Conservation (phyloP, 2,888 invertebrate species). For the Phorcus lineatus region DNA sequence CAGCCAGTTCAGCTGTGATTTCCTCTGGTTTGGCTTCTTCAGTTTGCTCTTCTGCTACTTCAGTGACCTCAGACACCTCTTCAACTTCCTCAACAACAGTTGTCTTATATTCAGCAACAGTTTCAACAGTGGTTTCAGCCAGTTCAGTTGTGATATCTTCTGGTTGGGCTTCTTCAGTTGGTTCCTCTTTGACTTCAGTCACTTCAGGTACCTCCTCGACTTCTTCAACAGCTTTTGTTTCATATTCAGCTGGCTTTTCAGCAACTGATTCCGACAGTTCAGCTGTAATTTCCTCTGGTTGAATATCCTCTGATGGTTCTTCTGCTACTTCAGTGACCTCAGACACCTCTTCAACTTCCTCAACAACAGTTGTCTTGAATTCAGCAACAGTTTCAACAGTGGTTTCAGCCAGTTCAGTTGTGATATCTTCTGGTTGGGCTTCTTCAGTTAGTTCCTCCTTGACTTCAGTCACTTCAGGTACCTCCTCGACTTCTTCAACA, state of each 20-base stretch:
- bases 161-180: conserved; percentile 31
- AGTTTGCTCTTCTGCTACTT: conserved; percentile 14
- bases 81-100: conserved; percentile 27
- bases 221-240: conserved; percentile 43
- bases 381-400: conserved; percentile 36
- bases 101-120: conserved; percentile 30
- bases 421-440: conserved; percentile 32
- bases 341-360: conserved; percentile 35
- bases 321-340: conserved; percentile 38
- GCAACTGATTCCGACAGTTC: conserved; percentile 33
- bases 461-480: conserved; percentile 29
- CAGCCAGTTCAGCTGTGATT: conserved; percentile 34
- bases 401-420: conserved; percentile 28
- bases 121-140: conserved; percentile 32
- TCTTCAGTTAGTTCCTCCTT: conserved; percentile 35
- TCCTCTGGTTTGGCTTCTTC: conserved; percentile 41
- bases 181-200: conserved; percentile 43
- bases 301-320: conserved; percentile 33
- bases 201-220: conserved; percentile 42
- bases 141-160: conserved; percentile 41
- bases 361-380: conserved; percentile 35
- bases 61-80: conserved; percentile 26
- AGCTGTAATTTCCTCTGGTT: conserved; percentile 36
- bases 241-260: conserved; percentile 39
- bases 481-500: conserved; percentile 28